phyloP scores from a whole-genome alignment of 2,888 invertebrate genomes.

The Pristionchus arcanus region DNA sequence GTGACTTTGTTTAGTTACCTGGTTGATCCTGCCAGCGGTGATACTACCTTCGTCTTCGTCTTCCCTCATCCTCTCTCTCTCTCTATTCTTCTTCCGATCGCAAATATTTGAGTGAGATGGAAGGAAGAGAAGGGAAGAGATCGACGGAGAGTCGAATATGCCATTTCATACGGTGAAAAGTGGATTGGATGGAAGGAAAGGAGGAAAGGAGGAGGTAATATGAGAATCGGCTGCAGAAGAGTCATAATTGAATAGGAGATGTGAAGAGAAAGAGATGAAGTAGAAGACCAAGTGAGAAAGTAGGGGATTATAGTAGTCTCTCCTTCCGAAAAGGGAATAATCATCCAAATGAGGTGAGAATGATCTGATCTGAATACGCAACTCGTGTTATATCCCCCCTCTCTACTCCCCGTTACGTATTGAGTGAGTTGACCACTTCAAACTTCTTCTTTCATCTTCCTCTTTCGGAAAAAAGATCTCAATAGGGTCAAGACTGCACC shows the following conservation, averaged over 20 bases:
- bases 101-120: slow-evolving; percentile 33
- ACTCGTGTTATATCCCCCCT: background rate
- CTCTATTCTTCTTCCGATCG: slow-evolving; percentile 43
- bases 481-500: slow-evolving; percentile 20
- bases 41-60: slow-evolving; percentile 52
- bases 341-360: slow-evolving; percentile 26
- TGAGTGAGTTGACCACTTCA: background rate
- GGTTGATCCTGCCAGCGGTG: too few species aligned
- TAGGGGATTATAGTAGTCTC: background rate
- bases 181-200: background rate
- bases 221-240: background rate
- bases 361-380: background rate
- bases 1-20: too few species aligned
- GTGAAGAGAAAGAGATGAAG: slow-evolving; percentile 26
- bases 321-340: slow-evolving; percentile 26
- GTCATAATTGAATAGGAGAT: slow-evolving; percentile 36
- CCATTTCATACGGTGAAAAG: slow-evolving; percentile 17
- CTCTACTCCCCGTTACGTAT: slow-evolving; percentile 10
- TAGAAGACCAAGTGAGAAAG: too few species aligned
- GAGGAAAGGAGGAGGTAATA: background rate
- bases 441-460: slow-evolving; percentile 43
- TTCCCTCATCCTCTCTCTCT: slow-evolving; percentile 47
- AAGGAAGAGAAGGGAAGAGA: slow-evolving; percentile 8
- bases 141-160: slow-evolving; percentile 45
- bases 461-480: background rate